These are phyloP conservation scores for Lasioglossum marginatum DNA, from an alignment of 2,888 invertebrate species.

Conservation along the genomic window DNA sequence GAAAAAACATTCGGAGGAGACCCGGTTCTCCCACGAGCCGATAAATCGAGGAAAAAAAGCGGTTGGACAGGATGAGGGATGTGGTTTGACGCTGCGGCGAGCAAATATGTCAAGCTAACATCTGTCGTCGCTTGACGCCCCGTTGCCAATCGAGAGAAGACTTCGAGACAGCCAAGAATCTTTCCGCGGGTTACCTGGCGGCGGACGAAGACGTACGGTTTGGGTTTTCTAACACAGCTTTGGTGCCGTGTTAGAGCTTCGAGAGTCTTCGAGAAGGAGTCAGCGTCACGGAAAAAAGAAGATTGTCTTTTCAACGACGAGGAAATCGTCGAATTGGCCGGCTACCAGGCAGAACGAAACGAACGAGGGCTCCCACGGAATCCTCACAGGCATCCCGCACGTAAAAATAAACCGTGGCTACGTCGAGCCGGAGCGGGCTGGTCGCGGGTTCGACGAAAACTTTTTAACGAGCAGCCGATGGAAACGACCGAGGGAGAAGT, in stretches of 20 bases:
- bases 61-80: not conserved
- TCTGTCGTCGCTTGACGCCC: conserved; percentile 20
- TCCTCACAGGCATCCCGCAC: conserved; percentile 64
- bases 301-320: conserved; percentile 47
- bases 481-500: conserved; percentile 39
- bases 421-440: conserved; percentile 24
- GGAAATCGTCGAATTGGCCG: conserved; percentile 65
- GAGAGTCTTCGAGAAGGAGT: not conserved
- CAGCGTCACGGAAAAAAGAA: conserved; percentile 9
- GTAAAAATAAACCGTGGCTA: conserved; percentile 64
- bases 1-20: not conserved
- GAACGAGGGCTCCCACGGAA: conserved; percentile 56
- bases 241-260: conserved; percentile 2
- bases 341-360: conserved; percentile 51
- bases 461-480: conserved; percentile 64
- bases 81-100: conserved; percentile 24
- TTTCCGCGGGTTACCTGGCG: not conserved
- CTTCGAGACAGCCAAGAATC: conserved; percentile 36
- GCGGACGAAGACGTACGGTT: not conserved
- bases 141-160: conserved; percentile 19
- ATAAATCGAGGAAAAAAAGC: not conserved
- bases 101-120: conserved; percentile 31
- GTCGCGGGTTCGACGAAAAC: conserved; percentile 50
- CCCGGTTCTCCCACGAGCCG: not conserved
- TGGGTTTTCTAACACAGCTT: not conserved